Evolutionary conservation across 2,797 vertebrate genomes (phyloP).

Genomic region (Chelon labrosus): DNA sequence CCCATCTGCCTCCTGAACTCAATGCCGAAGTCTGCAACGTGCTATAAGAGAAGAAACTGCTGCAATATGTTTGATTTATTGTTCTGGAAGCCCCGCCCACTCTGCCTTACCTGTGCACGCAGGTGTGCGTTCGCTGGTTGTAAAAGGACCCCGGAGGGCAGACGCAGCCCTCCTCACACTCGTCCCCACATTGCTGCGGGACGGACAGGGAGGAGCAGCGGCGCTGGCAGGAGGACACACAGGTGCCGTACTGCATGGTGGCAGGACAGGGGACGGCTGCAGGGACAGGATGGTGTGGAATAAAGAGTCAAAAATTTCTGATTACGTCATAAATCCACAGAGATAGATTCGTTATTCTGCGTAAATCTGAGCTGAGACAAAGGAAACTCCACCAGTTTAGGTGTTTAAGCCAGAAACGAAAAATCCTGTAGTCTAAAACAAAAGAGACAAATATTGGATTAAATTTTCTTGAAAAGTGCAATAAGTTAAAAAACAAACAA

Average conservation of each 20-base stretch:
- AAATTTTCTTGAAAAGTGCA: too few relatives aligned
- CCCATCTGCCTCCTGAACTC: neutral
- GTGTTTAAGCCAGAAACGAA: too few relatives aligned
- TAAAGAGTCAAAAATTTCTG: neutral
- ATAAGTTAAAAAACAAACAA: too few relatives aligned
- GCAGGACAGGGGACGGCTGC: slow-evolving; percentile 89
- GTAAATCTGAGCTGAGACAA: too few relatives aligned
- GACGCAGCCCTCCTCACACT: slow-evolving; percentile 94
- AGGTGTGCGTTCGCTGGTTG: slow-evolving; percentile 86
- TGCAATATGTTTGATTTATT: neutral
- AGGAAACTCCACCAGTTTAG: too few relatives aligned
- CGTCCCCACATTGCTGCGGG: slow-evolving; percentile 86
- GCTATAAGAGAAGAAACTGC: neutral
- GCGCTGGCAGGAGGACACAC: slow-evolving; percentile 90
- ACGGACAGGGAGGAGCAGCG: slow-evolving; percentile 90
- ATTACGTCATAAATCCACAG: neutral
- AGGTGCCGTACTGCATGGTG: slow-evolving; percentile 93
- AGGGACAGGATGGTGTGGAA: neutral
- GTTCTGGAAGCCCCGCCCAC: neutral
- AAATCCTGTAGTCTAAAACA: too few relatives aligned
- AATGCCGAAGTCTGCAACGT: neutral
- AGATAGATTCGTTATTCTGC: too few relatives aligned
- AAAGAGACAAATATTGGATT: too few relatives aligned
- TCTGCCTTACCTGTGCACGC: slow-evolving; percentile 84
- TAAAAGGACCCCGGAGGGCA: slow-evolving; percentile 91